Conservation (phyloP, 1,140 invertebrate species). For the Cydia fagiglandana region DNA sequence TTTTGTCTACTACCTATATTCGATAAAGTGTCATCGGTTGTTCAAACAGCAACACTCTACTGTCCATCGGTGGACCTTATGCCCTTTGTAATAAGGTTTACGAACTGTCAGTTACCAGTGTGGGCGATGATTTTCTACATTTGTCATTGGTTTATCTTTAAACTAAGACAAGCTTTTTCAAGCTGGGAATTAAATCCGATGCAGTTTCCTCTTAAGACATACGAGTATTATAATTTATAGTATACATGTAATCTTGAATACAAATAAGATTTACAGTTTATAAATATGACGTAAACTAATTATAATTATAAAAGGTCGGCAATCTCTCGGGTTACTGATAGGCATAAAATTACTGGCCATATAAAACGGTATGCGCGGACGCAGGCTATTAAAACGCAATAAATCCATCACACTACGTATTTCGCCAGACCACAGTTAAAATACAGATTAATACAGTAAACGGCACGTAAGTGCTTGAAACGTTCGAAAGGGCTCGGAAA, state of each 20-base stretch:
- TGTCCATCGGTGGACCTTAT: too few species aligned
- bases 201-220: too few species aligned
- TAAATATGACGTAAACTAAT: constrained; percentile 7
- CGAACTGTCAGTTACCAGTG: too few species aligned
- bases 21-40: too few species aligned
- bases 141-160: too few species aligned
- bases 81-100: too few species aligned
- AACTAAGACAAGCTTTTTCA: too few species aligned
- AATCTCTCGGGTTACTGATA: constrained; percentile 48
- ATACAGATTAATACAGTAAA: background rate
- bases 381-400: constrained; percentile 57
- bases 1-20: too few species aligned
- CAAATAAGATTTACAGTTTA: background rate
- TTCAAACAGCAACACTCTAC: too few species aligned
- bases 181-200: too few species aligned
- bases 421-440: constrained; percentile 4
- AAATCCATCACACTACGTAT: constrained; percentile 43
- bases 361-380: constrained; percentile 57
- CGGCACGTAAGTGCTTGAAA: background rate
- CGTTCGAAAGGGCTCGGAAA: background rate
- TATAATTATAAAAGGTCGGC: constrained; percentile 8
- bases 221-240: too few species aligned
- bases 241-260: background rate
- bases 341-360: constrained; percentile 48
- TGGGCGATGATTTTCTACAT: too few species aligned